Base-by-base conservation (phyloP, 2,113 vertebrate species). In the Mormoops blainvillei region DNA sequence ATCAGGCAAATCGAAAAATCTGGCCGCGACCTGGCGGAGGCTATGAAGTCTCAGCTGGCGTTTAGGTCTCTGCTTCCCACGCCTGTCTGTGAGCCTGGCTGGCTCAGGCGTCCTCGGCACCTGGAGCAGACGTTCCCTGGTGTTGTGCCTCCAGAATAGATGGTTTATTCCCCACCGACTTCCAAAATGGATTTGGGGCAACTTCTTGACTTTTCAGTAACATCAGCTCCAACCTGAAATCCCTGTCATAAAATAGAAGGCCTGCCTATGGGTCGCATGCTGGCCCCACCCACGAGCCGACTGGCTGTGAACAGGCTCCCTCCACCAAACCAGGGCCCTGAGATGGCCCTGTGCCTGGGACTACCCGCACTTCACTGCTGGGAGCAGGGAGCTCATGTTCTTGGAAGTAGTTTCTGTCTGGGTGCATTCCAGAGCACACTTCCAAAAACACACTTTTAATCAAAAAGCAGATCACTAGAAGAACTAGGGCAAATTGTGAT, bases 1-100 rank as follows among this genome's bases (percentile, higher is more conserved):
- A 91, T 80, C n/a, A 91, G 71, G 87, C 77, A 85, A 80, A 80
- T 45, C 89, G 95, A 87, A 97, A 92, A 87, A 71, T 85, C 93
- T 91, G 89, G 86, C 77, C 48, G n/a, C 0, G 3, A 83, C 61
- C 83, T 4, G 4, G 61, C 94, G 65, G 78, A 65, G 50, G 87
- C 83, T 52, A 43, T 24, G 2, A 68, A 65, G 88, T 41, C 91
- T 73, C 1, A 0, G 38, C 38, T 82, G 31, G 14, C 19, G 8
- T 87, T 63, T 54, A 48, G 88, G 61, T n/a, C 91, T 94, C 61
- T 95, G 91, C 87, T 63, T 85, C 88, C 9, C 67, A 19, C 0
- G 0, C 43, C 18, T 8, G 78, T 45, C 19, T 0, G 15, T 6
- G 38, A 50, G 88, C 73, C 15, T 0, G 5, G 26, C 38, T 1